Base-by-base conservation (phyloP, 2,888 invertebrate genomes). In the Augochlorella aurata region DNA sequence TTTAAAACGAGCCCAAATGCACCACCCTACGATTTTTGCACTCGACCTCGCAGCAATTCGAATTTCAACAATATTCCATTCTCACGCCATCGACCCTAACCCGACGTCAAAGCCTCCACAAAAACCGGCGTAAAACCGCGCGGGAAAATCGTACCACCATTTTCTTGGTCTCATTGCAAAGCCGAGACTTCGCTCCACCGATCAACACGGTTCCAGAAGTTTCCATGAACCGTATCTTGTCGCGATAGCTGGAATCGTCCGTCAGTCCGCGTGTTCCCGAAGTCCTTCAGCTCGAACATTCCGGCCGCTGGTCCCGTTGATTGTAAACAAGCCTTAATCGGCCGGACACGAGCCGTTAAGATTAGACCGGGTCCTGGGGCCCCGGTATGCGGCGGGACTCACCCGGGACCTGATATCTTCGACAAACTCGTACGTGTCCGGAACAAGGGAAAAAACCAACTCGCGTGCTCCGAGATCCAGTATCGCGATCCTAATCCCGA, bases 291-390 rank as follows among this genome's bases (percentile, higher is more conserved):
- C 63, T n/a, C 16, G 10, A 21, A 18, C n/a, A 38, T 47, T 76
- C 38, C 65, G 38, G 12, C 24, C 38, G 10, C n/a, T 29, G 21
- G 52, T 50, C 68, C 38, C 12, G 75, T 52, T 5, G 85, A 89
- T 90, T 91, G 90, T 91, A 90, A 91, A 92, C 91, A 91, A 90
- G 91, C 74, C 86, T 88, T 90, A 91, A 91, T 91, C 91, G 89
- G 90, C 89, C 83, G 81, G 90, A 92, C 91, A 91, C 89, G 89
- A 88, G 89, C 88, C 90, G 89, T 91, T 92, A 91, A 91, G 91
- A 91, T 92, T 92, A 91, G 90, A 81, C 77, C 67, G 61, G 80
- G 74, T 61, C 70, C 68, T 72, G 75, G 71, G 84, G 84, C 83
- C 77, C 83, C 83, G 69, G 85, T 85, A 86, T 86, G 86, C 87